phyloP scores from a whole-genome alignment of 2,113 vertebrate species.

The Prunella himalayana region DNA sequence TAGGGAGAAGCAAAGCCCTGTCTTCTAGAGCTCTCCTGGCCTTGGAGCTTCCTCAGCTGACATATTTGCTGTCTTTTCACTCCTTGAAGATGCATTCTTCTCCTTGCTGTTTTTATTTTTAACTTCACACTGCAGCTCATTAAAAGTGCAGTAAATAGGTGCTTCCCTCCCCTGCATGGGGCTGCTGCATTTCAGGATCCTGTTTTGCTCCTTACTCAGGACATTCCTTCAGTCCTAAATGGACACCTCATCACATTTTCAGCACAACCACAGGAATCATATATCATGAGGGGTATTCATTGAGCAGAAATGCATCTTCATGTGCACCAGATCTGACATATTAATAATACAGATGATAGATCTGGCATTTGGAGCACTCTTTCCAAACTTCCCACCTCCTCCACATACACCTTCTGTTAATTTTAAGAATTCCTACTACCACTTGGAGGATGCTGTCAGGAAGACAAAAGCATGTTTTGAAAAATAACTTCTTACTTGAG shows the following conservation, averaged over 20 bases:
- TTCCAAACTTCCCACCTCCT: constrained; percentile 22
- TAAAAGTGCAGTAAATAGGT: not conserved
- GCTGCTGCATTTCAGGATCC: not conserved
- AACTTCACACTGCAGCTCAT: not conserved
- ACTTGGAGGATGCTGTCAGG: not conserved
- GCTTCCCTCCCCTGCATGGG: not conserved
- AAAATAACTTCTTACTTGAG: not conserved
- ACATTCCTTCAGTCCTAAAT: not conserved
- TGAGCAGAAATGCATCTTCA: not conserved
- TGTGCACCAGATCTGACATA: not conserved
- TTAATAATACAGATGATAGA: constrained; percentile 1
- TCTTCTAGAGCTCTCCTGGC: not conserved
- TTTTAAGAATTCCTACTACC: not conserved
- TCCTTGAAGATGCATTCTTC: not conserved
- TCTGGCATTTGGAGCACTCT: not conserved
- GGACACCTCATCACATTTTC: not conserved
- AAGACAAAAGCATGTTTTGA: constrained; percentile 13
- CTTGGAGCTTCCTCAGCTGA: not conserved
- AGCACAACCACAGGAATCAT: rapidly evolving
- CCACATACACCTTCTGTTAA: not conserved
- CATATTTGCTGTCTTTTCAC: not conserved
- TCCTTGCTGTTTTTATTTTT: not conserved
- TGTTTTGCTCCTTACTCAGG: not conserved
- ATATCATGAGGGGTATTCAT: not conserved
- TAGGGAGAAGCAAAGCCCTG: not conserved